Evolutionary conservation across 2,888 invertebrate species (phyloP).

Genomic region (Temnothorax rugatulus): DNA sequence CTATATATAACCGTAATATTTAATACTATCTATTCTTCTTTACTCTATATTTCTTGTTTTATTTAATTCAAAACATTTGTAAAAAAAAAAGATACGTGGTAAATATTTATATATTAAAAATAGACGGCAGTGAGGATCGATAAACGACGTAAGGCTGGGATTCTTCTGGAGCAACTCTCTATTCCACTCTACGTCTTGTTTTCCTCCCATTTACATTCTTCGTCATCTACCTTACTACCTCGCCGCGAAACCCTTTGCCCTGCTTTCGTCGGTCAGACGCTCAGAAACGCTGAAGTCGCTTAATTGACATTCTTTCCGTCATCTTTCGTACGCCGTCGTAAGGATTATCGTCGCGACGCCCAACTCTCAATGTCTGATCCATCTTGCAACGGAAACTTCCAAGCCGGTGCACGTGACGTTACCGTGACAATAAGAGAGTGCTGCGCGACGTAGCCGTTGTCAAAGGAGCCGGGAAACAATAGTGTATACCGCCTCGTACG

Average conservation of each 20-base stretch:
- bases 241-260: conserved; percentile 39
- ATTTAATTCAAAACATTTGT: not conserved
- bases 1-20: no score
- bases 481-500: not conserved
- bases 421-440: conserved; percentile 19
- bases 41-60: not conserved
- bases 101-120: conserved; percentile 6
- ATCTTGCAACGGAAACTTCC: conserved; percentile 55
- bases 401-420: conserved; percentile 46
- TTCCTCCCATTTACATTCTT: not conserved
- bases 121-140: conserved; percentile 25
- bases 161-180: conserved; percentile 57
- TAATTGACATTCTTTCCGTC: conserved; percentile 70
- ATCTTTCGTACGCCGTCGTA: conserved; percentile 35
- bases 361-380: conserved; percentile 54
- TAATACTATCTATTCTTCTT: no score
- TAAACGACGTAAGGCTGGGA: conserved; percentile 35
- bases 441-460: not conserved
- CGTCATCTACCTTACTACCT: not conserved
- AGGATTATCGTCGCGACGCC: conserved; percentile 50
- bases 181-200: conserved; percentile 20
- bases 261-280: conserved; percentile 42
- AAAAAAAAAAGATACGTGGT: not conserved
- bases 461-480: conserved; percentile 41
- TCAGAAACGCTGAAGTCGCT: conserved; percentile 62